phyloP scores from a whole-genome alignment of 2,113 vertebrate species.

The Xyrauchen texanus region DNA sequence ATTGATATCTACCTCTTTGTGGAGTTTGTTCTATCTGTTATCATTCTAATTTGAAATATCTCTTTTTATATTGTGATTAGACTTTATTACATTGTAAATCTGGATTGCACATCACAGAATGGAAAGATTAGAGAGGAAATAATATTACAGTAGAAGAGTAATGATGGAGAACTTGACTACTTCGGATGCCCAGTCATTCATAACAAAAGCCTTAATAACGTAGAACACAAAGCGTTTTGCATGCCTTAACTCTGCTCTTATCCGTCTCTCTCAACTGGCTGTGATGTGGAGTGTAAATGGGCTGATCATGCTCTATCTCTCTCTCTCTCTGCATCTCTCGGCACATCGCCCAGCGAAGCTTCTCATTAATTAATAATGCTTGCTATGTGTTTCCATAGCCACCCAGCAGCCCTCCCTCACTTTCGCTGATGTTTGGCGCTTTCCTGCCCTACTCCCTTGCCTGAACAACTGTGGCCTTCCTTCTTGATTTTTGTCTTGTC shows the following conservation, averaged over 20 bases:
- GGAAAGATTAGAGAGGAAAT: constrained; percentile 24
- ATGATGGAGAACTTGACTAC: neutral
- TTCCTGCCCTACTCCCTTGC: neutral
- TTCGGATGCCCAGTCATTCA: constrained; percentile 2
- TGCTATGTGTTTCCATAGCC: constrained; percentile 61
- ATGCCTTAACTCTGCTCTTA: neutral
- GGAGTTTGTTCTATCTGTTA: too few species aligned
- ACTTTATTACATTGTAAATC: neutral
- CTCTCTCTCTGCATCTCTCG: constrained; percentile 11
- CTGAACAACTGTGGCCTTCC: neutral
- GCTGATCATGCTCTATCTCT: constrained; percentile 7
- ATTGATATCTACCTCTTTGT: too few species aligned
- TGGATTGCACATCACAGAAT: constrained; percentile 5
- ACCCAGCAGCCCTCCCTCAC: constrained; percentile 45
- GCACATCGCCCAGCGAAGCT: constrained; percentile 34
- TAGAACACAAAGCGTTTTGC: neutral
- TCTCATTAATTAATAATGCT: constrained; percentile 50
- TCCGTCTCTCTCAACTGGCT: constrained; percentile 7
- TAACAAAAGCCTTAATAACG: constrained; percentile 9
- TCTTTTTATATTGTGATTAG: neutral
- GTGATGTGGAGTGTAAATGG: constrained; percentile 25
- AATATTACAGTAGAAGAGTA: neutral
- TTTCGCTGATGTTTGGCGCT: constrained; percentile 36
- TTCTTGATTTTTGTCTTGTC: too few species aligned
- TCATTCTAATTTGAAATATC: too few species aligned